Evolutionary conservation across 1,140 invertebrate genomes (phyloP), one percentile per base, ranked within the genome.

Genomic region (Cylas formicarius): DNA sequence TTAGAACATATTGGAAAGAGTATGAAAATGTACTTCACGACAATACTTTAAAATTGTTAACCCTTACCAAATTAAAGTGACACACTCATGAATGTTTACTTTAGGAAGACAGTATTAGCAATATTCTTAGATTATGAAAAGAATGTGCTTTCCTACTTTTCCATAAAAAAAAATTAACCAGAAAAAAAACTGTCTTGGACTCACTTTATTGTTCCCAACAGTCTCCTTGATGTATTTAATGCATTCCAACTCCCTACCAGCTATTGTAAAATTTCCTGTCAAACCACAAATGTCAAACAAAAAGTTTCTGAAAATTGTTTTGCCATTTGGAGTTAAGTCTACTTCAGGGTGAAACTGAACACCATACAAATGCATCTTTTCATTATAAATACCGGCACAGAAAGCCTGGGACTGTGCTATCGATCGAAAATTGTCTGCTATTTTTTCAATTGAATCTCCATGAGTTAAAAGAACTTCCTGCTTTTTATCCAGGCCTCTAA

Each of bases 301-400:
- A 70, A 99, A 99, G 69, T 98, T 97, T 24, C 83, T 81, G 48
- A 99, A 69, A 78, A 99, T 97, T 45, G 77, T 72, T 68, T 82
- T 83, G 19, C 97, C 96, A 63, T 96, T 86, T 5, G 78, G 74
- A 4, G 95, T 97, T 42, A 99, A 75, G 70, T 98, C 94, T 37
- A 53, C 73, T 90, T 90, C 59, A 1, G 92, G 92, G 69, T 99
- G 96, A 71, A 99, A 99, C 71, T 99, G 96, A 31, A 99, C 84
- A 16, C 96, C 96, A 65, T 96, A 99, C 19, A 98, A 76, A 34
- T 85, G 80, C 60, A 84, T 71, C 60, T 90, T 85, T 55, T 97
- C 91, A 70, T 91, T 93, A 36, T 85, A 84, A 61, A 99, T 92
- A 24, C 84, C 93, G 16, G 90, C 85, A 56, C 94, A 76, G 52